phyloP scores from a whole-genome alignment of 2,797 vertebrate species.

The Parauchenoglanis punctatus region DNA sequence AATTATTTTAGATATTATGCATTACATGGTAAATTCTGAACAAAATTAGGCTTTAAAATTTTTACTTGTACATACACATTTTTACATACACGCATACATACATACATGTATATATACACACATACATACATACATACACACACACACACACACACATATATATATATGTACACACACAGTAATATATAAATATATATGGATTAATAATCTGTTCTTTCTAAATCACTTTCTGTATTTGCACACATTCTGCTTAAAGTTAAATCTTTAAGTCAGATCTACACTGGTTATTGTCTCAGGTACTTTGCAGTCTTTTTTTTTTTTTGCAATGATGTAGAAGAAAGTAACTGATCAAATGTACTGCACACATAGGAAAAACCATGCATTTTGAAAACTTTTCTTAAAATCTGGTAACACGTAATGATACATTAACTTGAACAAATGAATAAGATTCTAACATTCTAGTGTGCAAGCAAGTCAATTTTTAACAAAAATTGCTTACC shows the following conservation, averaged over 20 bases:
- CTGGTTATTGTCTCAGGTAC: background rate
- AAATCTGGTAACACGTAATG: background rate
- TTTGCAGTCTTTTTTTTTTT: background rate
- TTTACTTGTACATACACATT: too few relatives aligned
- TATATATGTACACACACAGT: too few relatives aligned
- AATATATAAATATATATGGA: background rate
- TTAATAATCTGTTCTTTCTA: background rate
- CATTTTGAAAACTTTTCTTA: background rate
- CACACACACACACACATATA: too few relatives aligned
- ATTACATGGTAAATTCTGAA: too few relatives aligned
- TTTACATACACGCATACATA: too few relatives aligned
- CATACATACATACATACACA: too few relatives aligned
- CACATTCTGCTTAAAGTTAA: background rate
- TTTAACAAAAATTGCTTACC: conserved; percentile 20
- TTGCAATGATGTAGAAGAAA: too few relatives aligned
- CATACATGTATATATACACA: too few relatives aligned
- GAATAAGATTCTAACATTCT: background rate
- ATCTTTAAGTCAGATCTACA: background rate
- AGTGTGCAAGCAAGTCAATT: background rate
- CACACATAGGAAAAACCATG: background rate
- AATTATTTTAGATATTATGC: background rate
- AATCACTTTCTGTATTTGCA: background rate
- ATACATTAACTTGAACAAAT: background rate
- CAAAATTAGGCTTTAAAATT: too few relatives aligned
- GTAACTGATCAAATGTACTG: too few relatives aligned